These are phyloP conservation scores for Drosophila varians DNA, from an alignment of 1,140 invertebrate species.

Conservation along the genomic window DNA sequence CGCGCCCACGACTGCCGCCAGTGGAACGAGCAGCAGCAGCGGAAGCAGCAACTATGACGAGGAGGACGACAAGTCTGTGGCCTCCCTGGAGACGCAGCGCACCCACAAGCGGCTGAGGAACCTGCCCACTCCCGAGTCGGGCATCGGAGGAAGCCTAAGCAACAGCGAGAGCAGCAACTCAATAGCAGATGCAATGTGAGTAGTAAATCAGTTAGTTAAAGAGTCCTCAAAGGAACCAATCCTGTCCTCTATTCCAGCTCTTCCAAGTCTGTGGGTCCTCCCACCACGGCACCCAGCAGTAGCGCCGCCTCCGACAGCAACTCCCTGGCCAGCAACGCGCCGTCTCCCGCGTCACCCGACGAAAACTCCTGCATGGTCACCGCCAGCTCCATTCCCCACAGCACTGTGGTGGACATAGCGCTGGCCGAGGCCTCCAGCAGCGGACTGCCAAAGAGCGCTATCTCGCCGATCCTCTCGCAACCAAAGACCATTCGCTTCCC, in stretches of 20 bases:
- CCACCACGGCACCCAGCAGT: constrained; percentile 40
- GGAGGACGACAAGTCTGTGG: constrained; percentile 70
- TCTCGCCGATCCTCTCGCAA: constrained; percentile 89
- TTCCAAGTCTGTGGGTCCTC: constrained; percentile 48
- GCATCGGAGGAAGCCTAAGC: constrained; percentile 77
- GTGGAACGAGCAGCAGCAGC: constrained; percentile 28
- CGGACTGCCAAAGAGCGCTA: constrained; percentile 80
- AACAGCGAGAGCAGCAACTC: constrained; percentile 78
- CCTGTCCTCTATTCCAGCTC: constrained; percentile 21
- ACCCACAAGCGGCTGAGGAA: constrained; percentile 66
- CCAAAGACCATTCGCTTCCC: constrained; percentile 92
- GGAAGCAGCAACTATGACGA: constrained; percentile 64
- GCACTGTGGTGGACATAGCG: constrained; percentile 62
- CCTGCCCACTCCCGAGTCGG: constrained; percentile 72
- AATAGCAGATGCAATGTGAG: constrained; percentile 72
- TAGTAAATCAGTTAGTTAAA: constrained; percentile 7
- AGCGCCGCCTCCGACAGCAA: constrained; percentile 51
- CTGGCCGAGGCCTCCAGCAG: constrained; percentile 60
- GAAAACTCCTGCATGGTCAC: constrained; percentile 21
- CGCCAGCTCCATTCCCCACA: constrained; percentile 13
- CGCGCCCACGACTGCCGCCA: neutral
- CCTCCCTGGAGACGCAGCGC: constrained; percentile 55
- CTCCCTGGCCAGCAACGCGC: constrained; percentile 56
- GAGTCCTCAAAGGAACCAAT: neutral
- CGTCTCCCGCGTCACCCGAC: constrained; percentile 57